These are phyloP conservation scores for Tenthredo scrophulariae DNA, from an alignment of 2,888 invertebrate species.

Conservation along the genomic window DNA sequence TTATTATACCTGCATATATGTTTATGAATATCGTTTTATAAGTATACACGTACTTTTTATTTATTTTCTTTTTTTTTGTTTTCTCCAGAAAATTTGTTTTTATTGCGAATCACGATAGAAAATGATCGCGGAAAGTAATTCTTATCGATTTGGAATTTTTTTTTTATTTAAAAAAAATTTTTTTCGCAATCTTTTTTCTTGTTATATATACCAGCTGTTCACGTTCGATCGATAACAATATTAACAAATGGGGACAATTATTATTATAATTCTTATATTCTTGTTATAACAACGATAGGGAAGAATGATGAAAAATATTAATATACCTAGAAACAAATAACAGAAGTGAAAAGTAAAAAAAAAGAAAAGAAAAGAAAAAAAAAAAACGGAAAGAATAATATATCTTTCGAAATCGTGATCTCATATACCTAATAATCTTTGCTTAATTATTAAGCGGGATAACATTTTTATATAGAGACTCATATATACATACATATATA, in stretches of 20 bases:
- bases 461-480: not conserved
- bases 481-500: not conserved
- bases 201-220: not conserved
- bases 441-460: not conserved
- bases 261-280: not conserved
- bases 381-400: not conserved
- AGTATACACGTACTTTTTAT: too few species aligned
- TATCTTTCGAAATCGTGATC: slow-evolving; percentile 30
- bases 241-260: not conserved
- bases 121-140: not conserved
- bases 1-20: not conserved
- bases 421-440: slow-evolving; percentile 11
- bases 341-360: not conserved
- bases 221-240: not conserved
- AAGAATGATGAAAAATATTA: not conserved
- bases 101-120: not conserved
- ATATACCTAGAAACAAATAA: not conserved
- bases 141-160: not conserved
- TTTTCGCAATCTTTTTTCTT: not conserved
- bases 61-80: too few species aligned
- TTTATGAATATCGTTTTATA: not conserved
- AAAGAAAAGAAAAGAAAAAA: not conserved
- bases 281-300: not conserved
- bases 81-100: not conserved
- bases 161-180: not conserved